Evolutionary conservation across 1,140 invertebrate genomes (phyloP), one percentile per base, ranked within the genome.

Genomic region (Mesaphorura yosii): DNA sequence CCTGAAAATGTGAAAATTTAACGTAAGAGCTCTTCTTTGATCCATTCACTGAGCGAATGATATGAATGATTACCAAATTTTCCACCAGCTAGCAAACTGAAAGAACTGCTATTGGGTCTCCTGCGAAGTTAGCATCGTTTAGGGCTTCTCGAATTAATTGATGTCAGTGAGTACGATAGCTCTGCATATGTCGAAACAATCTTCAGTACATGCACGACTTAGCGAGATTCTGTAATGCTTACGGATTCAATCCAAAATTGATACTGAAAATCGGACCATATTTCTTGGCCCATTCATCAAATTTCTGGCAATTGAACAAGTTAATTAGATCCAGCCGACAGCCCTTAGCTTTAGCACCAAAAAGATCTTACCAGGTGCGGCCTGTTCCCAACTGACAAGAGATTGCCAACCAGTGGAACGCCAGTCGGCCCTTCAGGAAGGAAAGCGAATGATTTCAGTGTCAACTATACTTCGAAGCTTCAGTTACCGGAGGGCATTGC

Each of bases 221-320:
- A n/a, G n/a, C n/a, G n/a, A n/a, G n/a, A n/a, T n/a, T n/a, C n/a
- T n/a, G n/a, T n/a, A n/a, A n/a, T n/a, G 25, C 34, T 31, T 29
- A 52, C 53, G 27, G 5, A 29, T 27, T 15, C 17, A 6, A 15
- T 49, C 58, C 58, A 15, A 55, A 53, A 19, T 48, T 46, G 19
- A 55, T 4, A 20, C 38, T 41, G 14, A 55, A 48, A 22, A 59
- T 28, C 4, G 49, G 44, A 5, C 58, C 58, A 17, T 55, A 55
- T 31, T 52, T 38, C 26, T 46, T 52, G 3, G 44, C 44, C 49
- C 44, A 55, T 22, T 37, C 17, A 5, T 7, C 14, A 25, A 52
- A 55, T 3, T 15, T 48, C n/a, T n/a, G n/a, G n/a, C n/a, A n/a
- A n/a, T n/a, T n/a, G n/a, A n/a, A n/a, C n/a, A n/a, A n/a, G n/a